Conservation (phyloP, 2,888 invertebrate species). For the Synergus japonicus region DNA sequence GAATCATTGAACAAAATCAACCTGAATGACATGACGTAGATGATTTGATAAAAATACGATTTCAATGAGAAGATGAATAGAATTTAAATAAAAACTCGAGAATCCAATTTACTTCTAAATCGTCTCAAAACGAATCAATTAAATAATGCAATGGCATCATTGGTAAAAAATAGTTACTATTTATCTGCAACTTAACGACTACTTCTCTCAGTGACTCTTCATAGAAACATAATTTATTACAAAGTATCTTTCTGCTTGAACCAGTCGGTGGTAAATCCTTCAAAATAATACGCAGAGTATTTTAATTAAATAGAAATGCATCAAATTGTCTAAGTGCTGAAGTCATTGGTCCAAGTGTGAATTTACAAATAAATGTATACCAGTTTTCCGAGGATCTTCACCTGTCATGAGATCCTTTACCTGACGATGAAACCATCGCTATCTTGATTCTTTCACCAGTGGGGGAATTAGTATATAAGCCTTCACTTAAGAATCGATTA, state of each 20-base stretch:
- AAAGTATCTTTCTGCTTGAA: conserved; percentile 18
- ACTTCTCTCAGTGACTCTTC: conserved; percentile 10
- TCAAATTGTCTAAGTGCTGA: not conserved
- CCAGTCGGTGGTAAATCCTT: conserved; percentile 17
- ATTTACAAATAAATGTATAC: conserved; percentile 8
- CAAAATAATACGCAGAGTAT: not conserved
- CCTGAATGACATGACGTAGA: not conserved
- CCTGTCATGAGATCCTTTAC: conserved; percentile 17
- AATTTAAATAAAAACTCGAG: too few species aligned
- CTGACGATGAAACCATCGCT: conserved; percentile 33
- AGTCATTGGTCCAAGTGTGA: conserved; percentile 26
- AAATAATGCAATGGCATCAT: not conserved
- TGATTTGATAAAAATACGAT: not conserved
- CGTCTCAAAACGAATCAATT: not conserved
- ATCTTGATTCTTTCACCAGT: conserved; percentile 11
- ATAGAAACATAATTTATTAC: conserved; percentile 7
- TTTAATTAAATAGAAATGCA: conserved; percentile 2
- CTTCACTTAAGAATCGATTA: conserved; percentile 43
- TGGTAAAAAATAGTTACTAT: not conserved
- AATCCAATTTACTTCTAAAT: too few species aligned
- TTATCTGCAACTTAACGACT: not conserved
- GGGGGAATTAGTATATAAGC: conserved; percentile 51
- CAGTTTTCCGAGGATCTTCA: conserved; percentile 17
- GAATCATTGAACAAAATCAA: conserved; percentile 12
- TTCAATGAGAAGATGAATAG: too few species aligned